These are phyloP conservation scores for Troglohyphantes excavatus DNA, from an alignment of 2,888 invertebrate genomes.

Conservation along the genomic window DNA sequence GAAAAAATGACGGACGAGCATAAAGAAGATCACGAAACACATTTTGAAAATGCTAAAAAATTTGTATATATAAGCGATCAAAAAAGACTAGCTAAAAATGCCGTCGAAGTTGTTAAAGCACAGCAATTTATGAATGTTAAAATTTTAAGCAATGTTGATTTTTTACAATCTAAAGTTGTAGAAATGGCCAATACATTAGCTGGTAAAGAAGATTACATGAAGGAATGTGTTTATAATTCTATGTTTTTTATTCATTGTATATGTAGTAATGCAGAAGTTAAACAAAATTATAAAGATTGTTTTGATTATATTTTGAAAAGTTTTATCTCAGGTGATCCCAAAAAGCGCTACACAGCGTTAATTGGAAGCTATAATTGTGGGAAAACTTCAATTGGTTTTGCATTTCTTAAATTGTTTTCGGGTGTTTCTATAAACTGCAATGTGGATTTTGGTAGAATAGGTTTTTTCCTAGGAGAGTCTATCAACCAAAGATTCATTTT, in stretches of 20 bases:
- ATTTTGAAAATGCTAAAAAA: not conserved
- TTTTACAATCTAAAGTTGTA: not conserved
- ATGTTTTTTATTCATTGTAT: not conserved
- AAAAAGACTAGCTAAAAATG: not conserved
- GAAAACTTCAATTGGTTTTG: not conserved
- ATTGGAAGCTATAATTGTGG: not conserved
- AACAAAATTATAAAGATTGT: not conserved
- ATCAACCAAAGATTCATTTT: constrained; percentile 7
- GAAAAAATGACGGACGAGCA: not conserved
- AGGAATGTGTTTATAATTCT: not conserved
- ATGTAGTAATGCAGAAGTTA: not conserved
- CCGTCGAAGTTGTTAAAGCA: not conserved
- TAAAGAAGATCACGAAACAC: not conserved
- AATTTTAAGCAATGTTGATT: not conserved
- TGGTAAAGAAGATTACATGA: not conserved
- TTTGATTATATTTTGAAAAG: not conserved
- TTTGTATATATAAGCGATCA: not conserved
- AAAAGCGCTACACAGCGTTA: not conserved
- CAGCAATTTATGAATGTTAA: not conserved
- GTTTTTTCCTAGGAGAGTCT: not conserved
- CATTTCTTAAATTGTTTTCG: not conserved
- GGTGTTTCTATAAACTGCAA: not conserved
- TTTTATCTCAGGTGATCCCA: not conserved
- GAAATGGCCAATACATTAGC: not conserved
- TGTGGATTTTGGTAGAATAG: not conserved